Evolutionary conservation across 92 coral and sea anemone species (phyloP), one percentile per base, ranked within the genome.

Genomic region (Umimayanthus kanabou): DNA sequence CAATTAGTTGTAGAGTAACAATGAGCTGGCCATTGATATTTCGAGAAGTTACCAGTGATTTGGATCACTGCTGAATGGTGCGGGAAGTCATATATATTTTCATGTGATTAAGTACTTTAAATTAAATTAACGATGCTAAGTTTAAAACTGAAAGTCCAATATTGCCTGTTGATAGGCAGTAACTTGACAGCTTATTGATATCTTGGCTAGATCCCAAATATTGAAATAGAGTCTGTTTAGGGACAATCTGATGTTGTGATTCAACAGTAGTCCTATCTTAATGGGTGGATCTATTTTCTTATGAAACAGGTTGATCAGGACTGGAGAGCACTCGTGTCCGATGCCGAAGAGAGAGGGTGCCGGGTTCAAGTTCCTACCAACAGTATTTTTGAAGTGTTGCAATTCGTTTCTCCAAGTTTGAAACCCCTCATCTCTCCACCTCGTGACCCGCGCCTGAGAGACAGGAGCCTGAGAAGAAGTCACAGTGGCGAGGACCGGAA

Each of bases 281-380:
- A 53, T 53, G 3, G 58, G 20, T 61, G 69, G 0, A 20, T 18
- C 7, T 61, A 20, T 61, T 61, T 22, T 23, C 26, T 61, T 61
- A 7, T 61, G n/a, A 6, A 23, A 61, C 69, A 83, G 87, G 87
- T 83, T 69, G 77, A 83, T 47, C 55, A 83, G 26, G 87, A 83
- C 61, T 83, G 87, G 87, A 69, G 47, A 45, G 77, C 87, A 18
- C 87, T 83, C 14, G 64, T 83, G 42, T 23, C 55, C 5, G 87
- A 83, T 83, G 87, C 78, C 29, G 87, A 83, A 3, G 77, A 71
- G 45, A 83, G 87, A 83, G 87, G 87, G 16, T 83, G 43, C 66
- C 61, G 78, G 6, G 77, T 80, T 8, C 45, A 16, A 20, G 67
- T 83, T 3, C 77, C 22, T 18, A 40, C 87, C 14, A 29, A 18